Evolutionary conservation across 2,888 invertebrate genomes (phyloP).

Genomic region (Dioctria linearis): DNA sequence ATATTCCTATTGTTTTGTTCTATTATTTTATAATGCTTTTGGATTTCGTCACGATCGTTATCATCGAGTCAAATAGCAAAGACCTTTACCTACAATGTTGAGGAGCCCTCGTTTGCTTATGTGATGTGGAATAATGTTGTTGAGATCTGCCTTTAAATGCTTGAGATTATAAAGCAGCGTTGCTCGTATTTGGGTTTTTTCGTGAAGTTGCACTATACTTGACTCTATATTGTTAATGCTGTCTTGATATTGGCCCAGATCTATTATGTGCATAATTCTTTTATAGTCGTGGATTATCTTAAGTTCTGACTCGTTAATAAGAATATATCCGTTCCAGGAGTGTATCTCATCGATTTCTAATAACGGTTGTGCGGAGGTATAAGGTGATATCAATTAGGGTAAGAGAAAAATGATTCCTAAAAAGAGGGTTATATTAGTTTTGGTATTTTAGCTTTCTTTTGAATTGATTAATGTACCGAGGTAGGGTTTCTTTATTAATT

Average conservation of each 20-base stretch:
- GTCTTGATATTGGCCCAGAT: not conserved
- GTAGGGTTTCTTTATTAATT: not conserved
- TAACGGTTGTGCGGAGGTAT: not conserved
- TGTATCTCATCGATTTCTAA: not conserved
- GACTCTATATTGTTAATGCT: too few relatives aligned
- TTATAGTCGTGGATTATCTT: not conserved
- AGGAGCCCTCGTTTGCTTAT: too few relatives aligned
- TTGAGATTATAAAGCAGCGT: not conserved
- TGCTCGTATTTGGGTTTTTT: not conserved
- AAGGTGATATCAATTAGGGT: not conserved
- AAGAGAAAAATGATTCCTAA: conserved; percentile 4
- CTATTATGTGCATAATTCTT: conserved; percentile 26
- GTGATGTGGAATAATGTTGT: too few relatives aligned
- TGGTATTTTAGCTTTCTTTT: conserved; percentile 31
- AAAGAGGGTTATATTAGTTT: conserved; percentile 16
- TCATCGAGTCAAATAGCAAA: too few relatives aligned
- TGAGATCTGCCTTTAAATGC: not conserved
- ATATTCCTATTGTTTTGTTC: conserved; percentile 13
- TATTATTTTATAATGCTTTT: not conserved
- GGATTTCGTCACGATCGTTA: too few relatives aligned
- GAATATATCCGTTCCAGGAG: not conserved
- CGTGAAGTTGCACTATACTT: too few relatives aligned
- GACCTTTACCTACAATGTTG: too few relatives aligned
- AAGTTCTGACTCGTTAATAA: conserved; percentile 31
- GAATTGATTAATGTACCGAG: conserved; percentile 22